phyloP scores from a whole-genome alignment of 2,113 vertebrate genomes.

The Motacilla tschutschensis region DNA sequence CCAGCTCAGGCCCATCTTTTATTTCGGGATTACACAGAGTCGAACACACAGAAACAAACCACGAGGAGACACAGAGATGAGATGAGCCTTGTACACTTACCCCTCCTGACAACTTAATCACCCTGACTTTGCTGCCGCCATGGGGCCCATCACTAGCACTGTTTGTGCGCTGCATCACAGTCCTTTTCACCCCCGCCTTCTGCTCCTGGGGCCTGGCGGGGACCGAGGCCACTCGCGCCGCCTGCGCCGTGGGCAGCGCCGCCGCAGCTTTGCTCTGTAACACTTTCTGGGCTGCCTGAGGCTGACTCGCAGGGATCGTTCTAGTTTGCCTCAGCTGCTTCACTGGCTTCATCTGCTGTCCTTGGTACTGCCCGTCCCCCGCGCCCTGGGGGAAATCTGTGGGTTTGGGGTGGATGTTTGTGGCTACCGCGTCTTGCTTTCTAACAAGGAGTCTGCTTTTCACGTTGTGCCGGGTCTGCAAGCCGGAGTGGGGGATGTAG shows the following conservation, averaged over 20 bases:
- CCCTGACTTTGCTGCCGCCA: conserved; percentile 88
- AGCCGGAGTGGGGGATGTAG: conserved; percentile 65
- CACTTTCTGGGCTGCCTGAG: conserved; percentile 14
- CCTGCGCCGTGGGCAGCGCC: conserved; percentile 37
- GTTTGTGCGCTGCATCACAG: conserved; percentile 91
- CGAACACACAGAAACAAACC: conserved; percentile 10
- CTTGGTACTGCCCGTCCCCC: conserved; percentile 54
- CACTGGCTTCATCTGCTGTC: conserved; percentile 63
- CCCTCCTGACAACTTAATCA: conserved; percentile 89
- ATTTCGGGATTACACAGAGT: background rate
- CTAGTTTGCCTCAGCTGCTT: conserved; percentile 69
- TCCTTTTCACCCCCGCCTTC: conserved; percentile 86
- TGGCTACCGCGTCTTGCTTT: conserved; percentile 48
- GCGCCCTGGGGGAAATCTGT: conserved; percentile 48
- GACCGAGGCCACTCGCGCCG: conserved; percentile 44
- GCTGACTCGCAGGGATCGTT: conserved; percentile 48
- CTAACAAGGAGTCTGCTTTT: conserved; percentile 76
- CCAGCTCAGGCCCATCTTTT: background rate
- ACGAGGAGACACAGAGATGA: conserved; percentile 12
- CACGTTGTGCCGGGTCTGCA: conserved; percentile 71
- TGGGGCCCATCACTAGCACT: conserved; percentile 75
- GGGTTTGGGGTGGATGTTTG: conserved; percentile 49
- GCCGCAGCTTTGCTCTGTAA: conserved; percentile 51
- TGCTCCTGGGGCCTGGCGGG: conserved; percentile 71
- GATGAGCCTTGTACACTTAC: conserved; percentile 79